These are phyloP conservation scores for Mystacides longicornis DNA, from an alignment of 2,888 invertebrate species.

Conservation along the genomic window DNA sequence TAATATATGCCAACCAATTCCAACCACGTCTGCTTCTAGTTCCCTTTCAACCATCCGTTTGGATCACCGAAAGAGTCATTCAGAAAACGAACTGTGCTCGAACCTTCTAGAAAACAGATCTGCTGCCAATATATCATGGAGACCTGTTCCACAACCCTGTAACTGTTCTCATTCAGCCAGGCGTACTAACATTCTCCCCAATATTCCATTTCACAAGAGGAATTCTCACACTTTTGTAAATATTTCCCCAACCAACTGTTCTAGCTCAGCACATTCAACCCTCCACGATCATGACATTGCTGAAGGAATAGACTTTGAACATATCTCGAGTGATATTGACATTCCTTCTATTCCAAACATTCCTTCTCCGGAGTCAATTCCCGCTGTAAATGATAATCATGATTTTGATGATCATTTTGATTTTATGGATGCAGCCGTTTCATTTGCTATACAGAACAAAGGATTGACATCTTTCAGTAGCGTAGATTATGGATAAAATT, in stretches of 20 bases:
- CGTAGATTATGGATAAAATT: constrained; percentile 19
- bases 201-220: constrained; percentile 20
- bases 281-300: background rate
- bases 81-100: background rate
- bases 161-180: constrained; percentile 15
- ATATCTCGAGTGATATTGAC: background rate
- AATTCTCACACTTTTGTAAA: constrained; percentile 5
- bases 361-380: background rate
- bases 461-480: constrained; percentile 44
- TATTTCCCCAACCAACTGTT: background rate
- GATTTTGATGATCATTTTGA: constrained; percentile 40
- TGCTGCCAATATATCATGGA: constrained; percentile 6
- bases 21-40: background rate
- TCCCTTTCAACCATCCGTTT: background rate
- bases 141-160: constrained; percentile 15
- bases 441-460: constrained; percentile 65
- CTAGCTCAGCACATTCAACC: background rate
- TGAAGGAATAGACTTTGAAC: background rate
- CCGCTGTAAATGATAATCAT: constrained; percentile 10
- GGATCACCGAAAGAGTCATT: background rate
- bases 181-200: constrained; percentile 1
- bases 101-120: background rate
- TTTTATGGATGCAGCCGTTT: constrained; percentile 65
- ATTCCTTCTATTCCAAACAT: background rate
- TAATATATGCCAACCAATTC: background rate